Evolutionary conservation across 2,113 vertebrate genomes (phyloP).

Genomic region (Dermatemys mawii): DNA sequence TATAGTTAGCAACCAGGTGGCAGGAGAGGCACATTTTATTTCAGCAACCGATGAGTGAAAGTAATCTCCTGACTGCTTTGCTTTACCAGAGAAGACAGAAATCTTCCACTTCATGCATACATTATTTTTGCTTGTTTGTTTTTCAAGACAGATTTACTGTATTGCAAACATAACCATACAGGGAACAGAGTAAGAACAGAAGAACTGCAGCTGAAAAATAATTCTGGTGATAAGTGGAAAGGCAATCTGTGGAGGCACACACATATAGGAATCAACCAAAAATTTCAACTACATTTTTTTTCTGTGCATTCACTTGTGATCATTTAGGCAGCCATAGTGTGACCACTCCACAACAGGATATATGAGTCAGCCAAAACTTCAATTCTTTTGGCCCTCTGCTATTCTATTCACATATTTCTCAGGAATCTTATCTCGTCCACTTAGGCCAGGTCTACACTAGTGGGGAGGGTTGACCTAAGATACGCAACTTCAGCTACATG

Average conservation of each 20-base stretch:
- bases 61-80: neutral
- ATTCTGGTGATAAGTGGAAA: neutral
- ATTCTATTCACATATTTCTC: neutral
- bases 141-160: neutral
- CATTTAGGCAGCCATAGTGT: no score
- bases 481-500: no score
- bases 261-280: neutral
- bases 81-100: neutral
- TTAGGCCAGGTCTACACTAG: no score
- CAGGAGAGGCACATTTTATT: neutral
- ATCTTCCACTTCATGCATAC: neutral
- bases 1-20: neutral
- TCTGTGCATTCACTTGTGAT: neutral
- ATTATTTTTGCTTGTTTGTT: neutral
- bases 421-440: neutral
- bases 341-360: neutral
- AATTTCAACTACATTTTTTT: neutral
- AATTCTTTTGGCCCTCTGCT: neutral
- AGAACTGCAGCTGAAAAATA: neutral
- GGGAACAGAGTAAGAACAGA: neutral
- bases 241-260: neutral
- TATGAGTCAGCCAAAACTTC: neutral
- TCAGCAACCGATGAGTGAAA: neutral
- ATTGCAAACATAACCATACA: neutral
- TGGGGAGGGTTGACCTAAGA: no score